These are phyloP conservation scores for Dynastes maya DNA, from an alignment of 2,888 invertebrate species.

Conservation along the genomic window DNA sequence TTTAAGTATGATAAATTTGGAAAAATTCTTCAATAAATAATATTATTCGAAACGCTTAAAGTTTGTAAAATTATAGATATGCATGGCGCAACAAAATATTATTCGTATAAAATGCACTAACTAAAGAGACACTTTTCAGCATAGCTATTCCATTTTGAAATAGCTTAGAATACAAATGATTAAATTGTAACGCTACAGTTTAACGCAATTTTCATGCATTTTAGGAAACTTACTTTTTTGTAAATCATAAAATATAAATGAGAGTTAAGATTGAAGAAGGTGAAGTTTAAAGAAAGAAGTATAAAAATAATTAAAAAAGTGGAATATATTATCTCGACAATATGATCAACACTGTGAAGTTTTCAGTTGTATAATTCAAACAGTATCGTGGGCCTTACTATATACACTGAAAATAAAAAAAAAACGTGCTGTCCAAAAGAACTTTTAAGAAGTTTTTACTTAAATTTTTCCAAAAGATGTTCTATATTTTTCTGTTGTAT, in stretches of 20 bases:
- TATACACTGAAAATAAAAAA: constrained; percentile 71
- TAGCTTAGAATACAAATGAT: not conserved
- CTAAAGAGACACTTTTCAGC: constrained; percentile 14
- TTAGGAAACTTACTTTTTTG: constrained; percentile 29
- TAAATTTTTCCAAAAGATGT: constrained; percentile 41
- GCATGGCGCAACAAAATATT: constrained; percentile 17
- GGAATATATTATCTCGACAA: constrained; percentile 45
- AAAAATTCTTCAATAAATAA: constrained; percentile 1
- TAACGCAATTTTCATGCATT: constrained; percentile 19
- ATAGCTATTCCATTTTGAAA: constrained; percentile 9
- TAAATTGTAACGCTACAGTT: constrained; percentile 3
- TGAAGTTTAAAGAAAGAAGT: constrained; percentile 21
- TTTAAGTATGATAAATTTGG: not conserved
- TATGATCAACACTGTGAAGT: constrained; percentile 70
- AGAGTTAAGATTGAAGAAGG: constrained; percentile 39
- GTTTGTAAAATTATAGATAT: constrained; percentile 6
- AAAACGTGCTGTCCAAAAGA: constrained; percentile 71
- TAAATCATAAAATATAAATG: constrained; percentile 39
- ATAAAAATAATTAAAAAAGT: constrained; percentile 20
- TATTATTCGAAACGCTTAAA: constrained; percentile 5
- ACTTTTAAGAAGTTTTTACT: constrained; percentile 41
- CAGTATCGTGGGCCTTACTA: constrained; percentile 73
- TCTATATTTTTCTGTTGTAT: constrained; percentile 44
- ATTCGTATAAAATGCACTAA: constrained; percentile 2
- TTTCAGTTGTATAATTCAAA: constrained; percentile 72